Evolutionary conservation across 2,888 invertebrate genomes (phyloP), one percentile per base, ranked within the genome.

Genomic region (Mallateleia sp.): DNA sequence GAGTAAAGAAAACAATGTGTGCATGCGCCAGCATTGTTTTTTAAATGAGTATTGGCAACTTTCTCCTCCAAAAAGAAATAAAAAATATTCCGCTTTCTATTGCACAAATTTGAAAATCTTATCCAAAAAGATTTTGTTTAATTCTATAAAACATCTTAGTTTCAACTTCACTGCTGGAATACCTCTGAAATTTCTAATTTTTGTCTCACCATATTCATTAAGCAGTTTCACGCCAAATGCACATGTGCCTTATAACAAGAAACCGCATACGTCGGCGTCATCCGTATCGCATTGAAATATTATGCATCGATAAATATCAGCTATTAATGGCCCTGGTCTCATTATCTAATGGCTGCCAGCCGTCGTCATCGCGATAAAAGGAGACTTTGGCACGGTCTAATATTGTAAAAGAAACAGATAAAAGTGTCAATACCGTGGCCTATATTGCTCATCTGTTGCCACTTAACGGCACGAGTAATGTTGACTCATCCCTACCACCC

Each of bases 341-440:
- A 91, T 90, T 89, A 89, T 87, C 90, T 89, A 90, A 91, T 90
- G 87, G 90, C 82, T 82, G 67, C 74, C 89, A 89, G 82, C 77
- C 89, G 85, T 89, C 85, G 84, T 75, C 69, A 62, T 32, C 47
- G 72, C 83, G 87, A 84, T 89, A 83, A 85, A 89, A 87, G 69
- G 72, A 79, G 88, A 71, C 81, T 87, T 85, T 86, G 88, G 82
- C 85, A 72, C 82, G 85, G 66, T 75, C 78, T 54, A 79, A 85
- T 84, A 77, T 84, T 69, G 72, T 83, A 54, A 71, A 74, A 87
- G 87, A 75, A 85, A 83, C 83, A 85, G 79, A 89, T 88, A 89
- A 88, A 88, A 88, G 79, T 87, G 88, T 86, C 88, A 84, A 71
- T 89, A 82, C 67, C 77, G 77, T 45, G 74, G 81, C 87, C 79